These are phyloP conservation scores for Rhodeus uyekii DNA, from an alignment of 2,797 vertebrate genomes.

Conservation along the genomic window DNA sequence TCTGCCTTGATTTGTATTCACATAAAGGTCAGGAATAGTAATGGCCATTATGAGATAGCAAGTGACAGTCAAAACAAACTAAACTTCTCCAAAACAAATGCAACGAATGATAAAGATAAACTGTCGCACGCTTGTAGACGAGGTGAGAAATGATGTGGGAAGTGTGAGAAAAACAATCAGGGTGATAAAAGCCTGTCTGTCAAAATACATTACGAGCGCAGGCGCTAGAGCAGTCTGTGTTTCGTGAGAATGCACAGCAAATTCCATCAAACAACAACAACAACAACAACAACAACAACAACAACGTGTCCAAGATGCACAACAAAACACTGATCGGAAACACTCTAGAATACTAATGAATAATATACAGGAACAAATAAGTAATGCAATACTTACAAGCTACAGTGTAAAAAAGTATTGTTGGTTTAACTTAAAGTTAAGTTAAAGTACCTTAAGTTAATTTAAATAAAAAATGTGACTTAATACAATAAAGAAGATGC, in stretches of 20 bases:
- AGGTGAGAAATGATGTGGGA: conserved; percentile 39
- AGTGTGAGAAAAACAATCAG: conserved; percentile 40
- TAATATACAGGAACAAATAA: too few relatives aligned
- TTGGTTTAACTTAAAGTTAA: too few relatives aligned
- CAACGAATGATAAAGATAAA: conserved; percentile 39
- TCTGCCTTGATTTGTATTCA: not conserved
- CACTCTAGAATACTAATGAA: too few relatives aligned
- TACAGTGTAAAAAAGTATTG: too few relatives aligned
- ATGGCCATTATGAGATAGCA: conserved; percentile 1
- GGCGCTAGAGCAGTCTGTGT: not conserved
- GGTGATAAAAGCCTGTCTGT: conserved; percentile 38
- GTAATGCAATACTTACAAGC: too few relatives aligned
- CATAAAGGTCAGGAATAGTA: not conserved
- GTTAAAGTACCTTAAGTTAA: too few relatives aligned
- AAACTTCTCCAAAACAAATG: conserved; percentile 29
- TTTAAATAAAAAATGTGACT: too few relatives aligned
- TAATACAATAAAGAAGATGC: too few relatives aligned
- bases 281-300: too few relatives aligned
- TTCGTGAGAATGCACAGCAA: conserved; percentile 19
- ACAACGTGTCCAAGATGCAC: too few relatives aligned
- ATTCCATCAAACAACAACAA: not conserved
- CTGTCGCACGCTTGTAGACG: conserved; percentile 34
- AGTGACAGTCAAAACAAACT: conserved; percentile 46
- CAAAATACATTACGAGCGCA: conserved; percentile 41
- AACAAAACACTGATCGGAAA: too few relatives aligned